Percentiles rank a stretch among this genome's conserved stretches.
Conservation (phyloP, 2,797 vertebrate genomes). For the Xerus rutilus region DNA sequence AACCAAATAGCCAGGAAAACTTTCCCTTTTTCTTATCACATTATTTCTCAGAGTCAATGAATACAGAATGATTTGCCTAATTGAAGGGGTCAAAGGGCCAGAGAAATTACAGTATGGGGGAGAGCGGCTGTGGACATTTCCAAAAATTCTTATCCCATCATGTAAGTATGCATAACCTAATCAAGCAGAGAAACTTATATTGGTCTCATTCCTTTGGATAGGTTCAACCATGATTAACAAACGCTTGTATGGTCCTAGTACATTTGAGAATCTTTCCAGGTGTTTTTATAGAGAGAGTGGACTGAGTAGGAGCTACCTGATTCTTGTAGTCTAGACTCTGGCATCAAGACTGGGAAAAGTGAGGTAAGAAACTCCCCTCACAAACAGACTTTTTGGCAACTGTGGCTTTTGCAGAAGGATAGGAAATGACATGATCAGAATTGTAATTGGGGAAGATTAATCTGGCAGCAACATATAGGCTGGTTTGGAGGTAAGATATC, state of each 20-base stretch:
- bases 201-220: conserved; percentile 60
- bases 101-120: conserved; percentile 20
- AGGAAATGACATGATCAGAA: conserved; percentile 71
- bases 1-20: conserved; percentile 30
- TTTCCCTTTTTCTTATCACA: conserved; percentile 43
- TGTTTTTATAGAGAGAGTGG: conserved; percentile 78
- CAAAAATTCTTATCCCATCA: conserved; percentile 67
- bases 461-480: conserved; percentile 36
- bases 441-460: conserved; percentile 57
- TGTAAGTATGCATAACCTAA: conserved; percentile 60
- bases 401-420: not conserved
- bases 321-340: conserved; percentile 68
- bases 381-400: conserved; percentile 66
- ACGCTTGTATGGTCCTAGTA: conserved; percentile 63
- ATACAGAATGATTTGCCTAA: conserved; percentile 58
- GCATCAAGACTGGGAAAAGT: conserved; percentile 75
- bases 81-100: conserved; percentile 68
- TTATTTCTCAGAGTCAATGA: conserved; percentile 28
- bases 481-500: conserved; percentile 20
- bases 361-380: conserved; percentile 61
- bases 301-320: conserved; percentile 55
- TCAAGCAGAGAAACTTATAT: not conserved
- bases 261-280: conserved; percentile 60
- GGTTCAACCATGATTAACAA: conserved; percentile 66
- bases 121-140: conserved; percentile 43